phyloP scores from a whole-genome alignment of 1,140 invertebrate genomes.

The Aphaenogaster rudis region DNA sequence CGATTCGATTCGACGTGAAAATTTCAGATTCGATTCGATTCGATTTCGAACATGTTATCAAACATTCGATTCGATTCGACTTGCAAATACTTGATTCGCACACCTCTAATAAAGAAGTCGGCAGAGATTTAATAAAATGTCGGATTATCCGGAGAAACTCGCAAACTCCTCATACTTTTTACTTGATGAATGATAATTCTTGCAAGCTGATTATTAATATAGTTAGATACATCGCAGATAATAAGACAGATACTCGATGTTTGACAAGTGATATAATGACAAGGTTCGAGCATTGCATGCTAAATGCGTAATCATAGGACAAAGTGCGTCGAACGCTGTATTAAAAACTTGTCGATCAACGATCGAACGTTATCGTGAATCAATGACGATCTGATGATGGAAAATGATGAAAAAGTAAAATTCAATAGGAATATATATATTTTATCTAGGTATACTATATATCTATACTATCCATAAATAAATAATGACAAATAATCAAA shows the following conservation, averaged over 20 bases:
- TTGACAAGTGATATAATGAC: neutral
- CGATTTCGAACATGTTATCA: too few species aligned
- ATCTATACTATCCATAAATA: neutral
- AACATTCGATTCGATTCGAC: too few species aligned
- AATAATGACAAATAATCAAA: neutral
- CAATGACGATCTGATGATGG: neutral
- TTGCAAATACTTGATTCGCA: too few species aligned
- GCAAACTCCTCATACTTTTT: neutral
- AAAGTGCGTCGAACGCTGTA: constrained; percentile 6
- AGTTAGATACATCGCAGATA: neutral
- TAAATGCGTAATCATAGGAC: constrained; percentile 3
- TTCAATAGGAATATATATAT: neutral
- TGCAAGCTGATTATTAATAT: neutral
- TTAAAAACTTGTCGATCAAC: neutral
- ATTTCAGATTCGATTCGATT: too few species aligned
- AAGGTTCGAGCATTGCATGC: neutral
- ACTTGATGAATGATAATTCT: neutral
- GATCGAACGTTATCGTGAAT: constrained; percentile 1
- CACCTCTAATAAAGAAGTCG: neutral
- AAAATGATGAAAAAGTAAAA: neutral
- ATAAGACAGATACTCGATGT: neutral
- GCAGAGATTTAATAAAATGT: neutral
- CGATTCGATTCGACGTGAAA: too few species aligned
- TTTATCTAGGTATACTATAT: neutral
- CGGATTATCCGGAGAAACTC: neutral